Percentiles rank a stretch among this genome's conserved stretches.
Conservation (phyloP, 2,888 invertebrate species). For the Willowsia nigromaculata region DNA sequence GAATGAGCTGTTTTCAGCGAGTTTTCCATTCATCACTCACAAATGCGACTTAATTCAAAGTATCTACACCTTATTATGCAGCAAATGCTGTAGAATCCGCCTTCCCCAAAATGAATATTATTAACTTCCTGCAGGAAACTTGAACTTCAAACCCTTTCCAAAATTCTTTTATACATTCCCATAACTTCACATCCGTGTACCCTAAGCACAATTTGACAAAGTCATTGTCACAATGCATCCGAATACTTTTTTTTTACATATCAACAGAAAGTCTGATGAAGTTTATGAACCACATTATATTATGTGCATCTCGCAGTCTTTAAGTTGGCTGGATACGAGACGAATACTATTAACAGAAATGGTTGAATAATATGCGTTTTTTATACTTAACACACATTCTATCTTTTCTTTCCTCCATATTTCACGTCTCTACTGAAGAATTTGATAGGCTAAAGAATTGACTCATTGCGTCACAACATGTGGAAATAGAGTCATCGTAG, state of each 20-base stretch:
- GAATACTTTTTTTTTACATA: constrained; percentile 42
- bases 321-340: too few species aligned
- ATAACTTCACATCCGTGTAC: constrained; percentile 16
- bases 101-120: background rate
- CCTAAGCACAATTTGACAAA: constrained; percentile 46
- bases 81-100: background rate
- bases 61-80: constrained; percentile 4
- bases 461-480: too few species aligned
- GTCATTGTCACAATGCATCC: constrained; percentile 54
- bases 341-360: too few species aligned
- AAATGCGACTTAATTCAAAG: background rate
- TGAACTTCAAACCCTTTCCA: constrained; percentile 57
- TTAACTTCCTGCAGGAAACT: constrained; percentile 47
- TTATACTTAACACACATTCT: too few species aligned
- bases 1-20: constrained; percentile 52
- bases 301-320: too few species aligned
- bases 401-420: too few species aligned
- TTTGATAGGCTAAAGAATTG: too few species aligned
- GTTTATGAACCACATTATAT: too few species aligned
- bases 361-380: too few species aligned
- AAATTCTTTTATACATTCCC: constrained; percentile 10
- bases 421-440: too few species aligned
- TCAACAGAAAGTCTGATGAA: background rate
- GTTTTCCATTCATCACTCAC: background rate
- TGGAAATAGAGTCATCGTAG: background rate